phyloP scores from a whole-genome alignment of 2,797 vertebrate species.

The Passerculus sandwichensis region DNA sequence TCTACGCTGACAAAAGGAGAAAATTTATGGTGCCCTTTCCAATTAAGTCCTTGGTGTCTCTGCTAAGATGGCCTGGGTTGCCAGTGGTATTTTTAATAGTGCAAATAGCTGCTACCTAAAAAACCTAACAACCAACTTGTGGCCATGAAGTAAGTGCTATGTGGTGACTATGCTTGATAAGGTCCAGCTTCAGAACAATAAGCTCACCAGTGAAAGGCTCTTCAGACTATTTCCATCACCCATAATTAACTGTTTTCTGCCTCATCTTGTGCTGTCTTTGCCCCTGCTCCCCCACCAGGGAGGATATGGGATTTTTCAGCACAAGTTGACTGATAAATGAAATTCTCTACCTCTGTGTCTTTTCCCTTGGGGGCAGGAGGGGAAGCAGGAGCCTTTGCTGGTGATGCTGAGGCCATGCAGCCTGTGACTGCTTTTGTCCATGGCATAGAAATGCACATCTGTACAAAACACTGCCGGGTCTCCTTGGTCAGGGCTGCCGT shows the following conservation, averaged over 20 bases:
- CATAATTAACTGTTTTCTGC: neutral
- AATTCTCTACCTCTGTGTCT: neutral
- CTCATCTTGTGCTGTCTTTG: rapidly evolving
- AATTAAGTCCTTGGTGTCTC: neutral
- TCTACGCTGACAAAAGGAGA: neutral
- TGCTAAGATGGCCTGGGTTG: neutral
- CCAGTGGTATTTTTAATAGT: neutral
- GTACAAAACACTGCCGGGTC: neutral
- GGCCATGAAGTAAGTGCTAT: neutral
- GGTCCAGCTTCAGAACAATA: neutral
- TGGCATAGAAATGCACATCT: neutral
- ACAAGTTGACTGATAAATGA: neutral
- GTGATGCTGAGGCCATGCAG: neutral
- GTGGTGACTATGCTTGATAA: neutral
- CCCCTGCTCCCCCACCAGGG: neutral
- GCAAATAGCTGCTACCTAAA: neutral
- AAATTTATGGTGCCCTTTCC: slow-evolving; percentile 25
- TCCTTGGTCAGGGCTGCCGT: neutral
- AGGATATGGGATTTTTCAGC: neutral
- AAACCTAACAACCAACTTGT: neutral
- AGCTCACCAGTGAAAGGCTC: neutral
- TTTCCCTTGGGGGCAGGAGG: neutral
- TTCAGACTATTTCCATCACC: neutral
- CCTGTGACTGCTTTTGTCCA: neutral
- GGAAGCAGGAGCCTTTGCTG: neutral